Conservation (phyloP, 1,140 invertebrate species). For the Hyposmocoma kahamanoa region DNA sequence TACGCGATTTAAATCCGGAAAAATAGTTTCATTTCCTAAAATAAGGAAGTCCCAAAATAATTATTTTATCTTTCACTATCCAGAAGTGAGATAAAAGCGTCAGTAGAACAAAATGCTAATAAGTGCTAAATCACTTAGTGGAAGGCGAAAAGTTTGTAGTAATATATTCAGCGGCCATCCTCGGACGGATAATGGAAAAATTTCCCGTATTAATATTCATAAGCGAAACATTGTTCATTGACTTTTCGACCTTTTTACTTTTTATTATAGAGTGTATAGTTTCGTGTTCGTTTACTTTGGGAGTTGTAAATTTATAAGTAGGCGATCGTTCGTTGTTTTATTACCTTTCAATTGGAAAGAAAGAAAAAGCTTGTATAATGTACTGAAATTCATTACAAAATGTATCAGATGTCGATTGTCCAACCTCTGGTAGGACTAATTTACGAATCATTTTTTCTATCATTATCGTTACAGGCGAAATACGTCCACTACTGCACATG, state of each 20-base stretch:
- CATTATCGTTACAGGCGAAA: too few relatives aligned
- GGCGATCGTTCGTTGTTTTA: background rate
- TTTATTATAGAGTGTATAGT: background rate
- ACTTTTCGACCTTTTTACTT: background rate
- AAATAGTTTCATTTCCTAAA: too few relatives aligned
- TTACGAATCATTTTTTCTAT: too few relatives aligned
- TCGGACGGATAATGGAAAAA: slow-evolving; percentile 3
- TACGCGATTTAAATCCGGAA: too few relatives aligned
- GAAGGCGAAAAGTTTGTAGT: slow-evolving; percentile 10
- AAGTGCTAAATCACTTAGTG: slow-evolving; percentile 16
- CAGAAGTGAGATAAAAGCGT: too few relatives aligned
- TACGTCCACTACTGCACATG: too few relatives aligned
- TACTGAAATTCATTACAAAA: too few relatives aligned
- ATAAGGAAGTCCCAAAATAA: too few relatives aligned
- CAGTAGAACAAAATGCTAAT: slow-evolving; percentile 14
- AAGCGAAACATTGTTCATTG: background rate
- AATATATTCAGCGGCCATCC: background rate
- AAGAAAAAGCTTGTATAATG: background rate
- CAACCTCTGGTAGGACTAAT: too few relatives aligned
- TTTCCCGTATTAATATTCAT: slow-evolving; percentile 2
- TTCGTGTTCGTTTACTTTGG: background rate
- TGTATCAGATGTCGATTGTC: too few relatives aligned
- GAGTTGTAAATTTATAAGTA: background rate
- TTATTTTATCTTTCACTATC: too few relatives aligned
- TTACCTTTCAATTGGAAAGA: background rate